A percentile compares a stretch with the other conserved stretches of the same genome.
These are phyloP conservation scores for Dexiosoma caninum DNA, from an alignment of 2,888 invertebrate species.

Conservation along the genomic window DNA sequence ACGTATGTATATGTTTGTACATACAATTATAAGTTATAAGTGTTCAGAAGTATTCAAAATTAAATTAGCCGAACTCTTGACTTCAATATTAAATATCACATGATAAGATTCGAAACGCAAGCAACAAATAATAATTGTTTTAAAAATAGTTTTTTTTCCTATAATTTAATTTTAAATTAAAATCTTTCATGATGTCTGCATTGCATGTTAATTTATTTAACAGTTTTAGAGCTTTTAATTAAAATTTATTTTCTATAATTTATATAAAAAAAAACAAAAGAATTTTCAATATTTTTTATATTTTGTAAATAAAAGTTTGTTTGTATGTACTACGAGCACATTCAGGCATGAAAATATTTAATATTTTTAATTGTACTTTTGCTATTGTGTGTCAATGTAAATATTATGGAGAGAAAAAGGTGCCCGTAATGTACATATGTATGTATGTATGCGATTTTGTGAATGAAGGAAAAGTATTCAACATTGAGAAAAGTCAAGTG, in stretches of 20 bases:
- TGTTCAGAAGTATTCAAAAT: background rate
- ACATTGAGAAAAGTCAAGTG: too few species aligned
- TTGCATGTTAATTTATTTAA: conserved; percentile 56
- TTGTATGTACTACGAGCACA: background rate
- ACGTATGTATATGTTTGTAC: too few species aligned
- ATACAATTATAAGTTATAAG: background rate
- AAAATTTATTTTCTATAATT: conserved; percentile 35
- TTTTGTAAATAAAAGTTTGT: background rate
- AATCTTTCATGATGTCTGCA: conserved; percentile 56
- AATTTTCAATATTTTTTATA: conserved; percentile 2
- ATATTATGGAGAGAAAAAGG: background rate
- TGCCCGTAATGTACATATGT: too few species aligned
- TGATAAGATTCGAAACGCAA: background rate
- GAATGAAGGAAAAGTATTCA: too few species aligned
- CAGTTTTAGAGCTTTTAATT: conserved; percentile 45
- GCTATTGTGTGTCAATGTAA: conserved; percentile 11
- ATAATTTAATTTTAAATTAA: conserved; percentile 50
- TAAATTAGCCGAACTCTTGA: background rate
- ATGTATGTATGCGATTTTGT: too few species aligned
- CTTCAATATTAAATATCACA: conserved; percentile 24
- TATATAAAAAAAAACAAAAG: background rate
- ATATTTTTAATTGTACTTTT: conserved; percentile 42
- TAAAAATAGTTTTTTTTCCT: conserved; percentile 1
- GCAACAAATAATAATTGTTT: background rate
- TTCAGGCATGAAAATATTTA: background rate